Base-by-base conservation (phyloP, 2,797 vertebrate genomes). In the Hypotaenidia okinawae region DNA sequence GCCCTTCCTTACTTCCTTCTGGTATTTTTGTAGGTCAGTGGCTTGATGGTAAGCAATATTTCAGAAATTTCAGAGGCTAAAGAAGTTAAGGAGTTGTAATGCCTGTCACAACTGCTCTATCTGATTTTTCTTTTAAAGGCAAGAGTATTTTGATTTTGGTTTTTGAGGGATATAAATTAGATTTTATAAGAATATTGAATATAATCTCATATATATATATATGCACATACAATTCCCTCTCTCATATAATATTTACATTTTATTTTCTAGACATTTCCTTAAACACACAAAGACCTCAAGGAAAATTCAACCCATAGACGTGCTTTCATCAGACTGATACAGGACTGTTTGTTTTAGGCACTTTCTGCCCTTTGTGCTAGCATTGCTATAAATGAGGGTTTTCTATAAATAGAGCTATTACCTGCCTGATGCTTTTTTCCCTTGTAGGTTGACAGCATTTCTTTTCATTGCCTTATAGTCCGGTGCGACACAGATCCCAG, bases 401-500 rank as follows among this genome's bases (percentile, higher is more conserved):
- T 83, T 89, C 73, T 86, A 13, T 89, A 84, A 89, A 51, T 37
- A 81, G 55, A 69, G 47, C 30, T 86, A 12, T 93, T 92, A 89
- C 84, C 92, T 96, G 66, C 33, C 52, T 62, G 41, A 81, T 92
- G 37, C 2, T 1, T 22, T 84, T 89, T 83, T 86, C n/a, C 37
- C 10, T 66, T 76, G 54, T 75, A 52, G 47, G 59, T 63, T 90
- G 82, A 30, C 58, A 86, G 22, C 0, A 1, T 78, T 90, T 91
- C 52, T 93, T 55, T 91, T 81, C 15, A 13, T 79, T 84, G 77
- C 24, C 35, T 57, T 49, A 4, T 21, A 69, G 59, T 41, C 33
- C 5, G 14, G 21, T 52, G 15, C 52, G 69, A 51, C 32, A 47
- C 10, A 64, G 37, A 91, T 5, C 52, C 54, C 27, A 62, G 62